Base-by-base conservation (phyloP, 2,113 vertebrate genomes). In the Bambusicola thoracicus region DNA sequence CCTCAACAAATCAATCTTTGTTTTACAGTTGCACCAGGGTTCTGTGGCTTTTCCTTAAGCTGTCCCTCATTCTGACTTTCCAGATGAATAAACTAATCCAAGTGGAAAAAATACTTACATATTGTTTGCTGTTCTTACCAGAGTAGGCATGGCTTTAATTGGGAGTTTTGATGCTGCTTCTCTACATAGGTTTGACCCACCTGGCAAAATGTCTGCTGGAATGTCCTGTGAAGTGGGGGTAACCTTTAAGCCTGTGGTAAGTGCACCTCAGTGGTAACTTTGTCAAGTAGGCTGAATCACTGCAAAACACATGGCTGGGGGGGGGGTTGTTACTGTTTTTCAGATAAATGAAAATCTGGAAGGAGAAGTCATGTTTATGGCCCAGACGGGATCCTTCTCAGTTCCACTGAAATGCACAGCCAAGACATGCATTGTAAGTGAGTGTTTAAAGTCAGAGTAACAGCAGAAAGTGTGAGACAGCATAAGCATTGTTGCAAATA, bases 381-480 rank as follows among this genome's bases (percentile, higher is more conserved):
- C 99, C 49, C 97, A 98, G 72, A 97, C 96, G 3, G 98, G 98
- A 25, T 20, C 92, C 24, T 99, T 99, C 93, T 98, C 98, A 41
- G 96, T 99, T 34, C 98, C 98, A 2, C 38, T 99, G 85, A 98
- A 97, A 89, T 99, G 99, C 61, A 98, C 98, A 69, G 97, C 92
- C 22, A 99, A 99, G 97, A 98, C 97, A 78, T 99, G 98, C 93
- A 91, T 97, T 14, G 99, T 99, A 88, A 98, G 98, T 97, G 27
- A 58, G 44, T 34, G 21, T 2, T 10, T 38, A 5, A 8, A 25
- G 25, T 21, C 27, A 44, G 27, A 34, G 8, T 67, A 56, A 48
- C 44, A 29, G 11, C 12, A 66, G 59, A 66, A 77, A 56, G 67
- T 27, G 6, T 25, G 29, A n/a, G 73, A 22, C 30, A 51, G n/a